A percentile compares a stretch with the other conserved stretches of the same genome.
These are phyloP conservation scores for Synchiropus splendidus DNA, from an alignment of 2,113 vertebrate species.

Conservation along the genomic window DNA sequence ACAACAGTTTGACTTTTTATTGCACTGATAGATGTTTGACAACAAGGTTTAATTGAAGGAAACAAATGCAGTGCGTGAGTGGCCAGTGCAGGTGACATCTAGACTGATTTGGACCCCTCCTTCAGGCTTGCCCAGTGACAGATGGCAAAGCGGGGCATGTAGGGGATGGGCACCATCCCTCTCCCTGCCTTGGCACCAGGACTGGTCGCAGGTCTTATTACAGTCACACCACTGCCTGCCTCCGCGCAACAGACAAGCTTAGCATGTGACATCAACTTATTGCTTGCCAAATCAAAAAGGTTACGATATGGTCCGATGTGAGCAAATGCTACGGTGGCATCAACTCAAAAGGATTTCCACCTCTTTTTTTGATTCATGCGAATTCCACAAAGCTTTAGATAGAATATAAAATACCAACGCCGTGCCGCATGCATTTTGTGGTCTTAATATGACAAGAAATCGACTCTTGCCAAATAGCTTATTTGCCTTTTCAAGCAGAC, in stretches of 20 bases:
- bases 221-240: slow-evolving; percentile 48
- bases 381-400: slow-evolving; percentile 47
- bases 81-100: slow-evolving; percentile 46
- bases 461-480: slow-evolving; percentile 51
- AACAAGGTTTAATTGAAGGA: slow-evolving; percentile 21
- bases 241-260: slow-evolving; percentile 50
- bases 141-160: slow-evolving; percentile 60
- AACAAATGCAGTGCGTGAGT: slow-evolving; percentile 32
- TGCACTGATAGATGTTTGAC: neutral
- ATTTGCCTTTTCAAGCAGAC: slow-evolving; percentile 56
- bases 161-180: slow-evolving; percentile 56
- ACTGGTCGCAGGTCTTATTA: slow-evolving; percentile 59
- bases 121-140: slow-evolving; percentile 54
- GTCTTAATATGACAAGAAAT: slow-evolving; percentile 52
- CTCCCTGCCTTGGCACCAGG: slow-evolving; percentile 43
- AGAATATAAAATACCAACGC: slow-evolving; percentile 43
- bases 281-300: slow-evolving; percentile 46
- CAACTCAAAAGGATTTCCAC: slow-evolving; percentile 23
- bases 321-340: slow-evolving; percentile 23
- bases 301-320: slow-evolving; percentile 47
- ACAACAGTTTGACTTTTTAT: too few relatives aligned
- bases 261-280: slow-evolving; percentile 37
- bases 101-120: slow-evolving; percentile 48
- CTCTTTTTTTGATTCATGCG: slow-evolving; percentile 9
- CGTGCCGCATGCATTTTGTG: slow-evolving; percentile 33